Evolutionary conservation across 2,113 vertebrate genomes (phyloP).

Genomic region (Hydrolagus affinis): DNA sequence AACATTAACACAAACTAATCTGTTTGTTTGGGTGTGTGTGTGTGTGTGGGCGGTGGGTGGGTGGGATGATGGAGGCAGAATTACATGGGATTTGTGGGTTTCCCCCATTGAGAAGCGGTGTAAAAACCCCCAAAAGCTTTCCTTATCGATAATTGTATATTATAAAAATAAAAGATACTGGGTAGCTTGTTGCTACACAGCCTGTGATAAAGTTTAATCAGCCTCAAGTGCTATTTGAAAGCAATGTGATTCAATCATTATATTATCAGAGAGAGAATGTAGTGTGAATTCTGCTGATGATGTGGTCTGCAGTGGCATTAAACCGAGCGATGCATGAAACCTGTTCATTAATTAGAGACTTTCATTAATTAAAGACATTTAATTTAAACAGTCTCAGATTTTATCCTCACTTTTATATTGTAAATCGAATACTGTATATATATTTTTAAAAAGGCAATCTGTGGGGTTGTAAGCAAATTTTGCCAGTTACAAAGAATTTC

Average conservation of each 20-base stretch:
- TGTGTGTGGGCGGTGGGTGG: too few relatives aligned
- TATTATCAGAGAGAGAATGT: constrained; percentile 26
- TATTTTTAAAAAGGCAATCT: constrained; percentile 1
- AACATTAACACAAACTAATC: too few relatives aligned
- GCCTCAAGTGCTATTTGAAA: constrained; percentile 24
- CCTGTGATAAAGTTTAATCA: constrained; percentile 21
- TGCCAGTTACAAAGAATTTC: background rate
- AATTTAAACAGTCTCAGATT: constrained; percentile 30
- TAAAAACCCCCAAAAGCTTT: background rate
- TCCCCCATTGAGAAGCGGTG: too few relatives aligned
- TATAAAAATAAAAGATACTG: background rate
- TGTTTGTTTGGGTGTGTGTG: too few relatives aligned
- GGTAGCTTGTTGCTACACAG: background rate
- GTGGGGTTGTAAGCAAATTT: background rate
- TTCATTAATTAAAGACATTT: constrained; percentile 33
- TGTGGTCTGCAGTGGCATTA: constrained; percentile 29
- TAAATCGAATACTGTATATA: constrained; percentile 25
- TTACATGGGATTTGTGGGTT: too few relatives aligned
- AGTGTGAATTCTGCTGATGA: constrained; percentile 32
- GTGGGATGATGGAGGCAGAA: too few relatives aligned
- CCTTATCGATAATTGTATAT: background rate
- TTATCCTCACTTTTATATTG: constrained; percentile 19
- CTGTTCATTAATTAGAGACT: constrained; percentile 25
- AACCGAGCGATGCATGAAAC: constrained; percentile 28
- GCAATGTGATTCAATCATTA: constrained; percentile 24